Evolutionary conservation across 53 echinoderm and acorn worm species (phyloP), one percentile per base, ranked within the genome.

Genomic region (Antedon mediterranea): DNA sequence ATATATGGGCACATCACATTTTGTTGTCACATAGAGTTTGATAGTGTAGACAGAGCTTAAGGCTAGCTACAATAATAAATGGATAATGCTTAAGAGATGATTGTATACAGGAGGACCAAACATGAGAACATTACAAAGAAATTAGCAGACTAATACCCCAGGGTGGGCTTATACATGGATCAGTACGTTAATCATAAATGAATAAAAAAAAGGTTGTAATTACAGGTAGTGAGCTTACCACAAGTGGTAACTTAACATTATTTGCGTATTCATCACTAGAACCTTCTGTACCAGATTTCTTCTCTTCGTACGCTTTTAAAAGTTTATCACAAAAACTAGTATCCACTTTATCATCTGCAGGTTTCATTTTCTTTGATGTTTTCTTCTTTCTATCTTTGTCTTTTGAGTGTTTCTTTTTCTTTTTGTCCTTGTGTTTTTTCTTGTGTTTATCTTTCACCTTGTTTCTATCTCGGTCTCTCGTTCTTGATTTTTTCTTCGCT

Each of bases 341-440:
- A 26, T 57, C 57, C 9, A 57, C 23, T 18, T 57, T 57, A 18
- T 57, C 57, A 57, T 57, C 76, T 74, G n/a, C n/a, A 18, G 76
- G 28, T 76, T 76, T 34, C 26, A 34, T 33, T 33, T 89, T 79
- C 76, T 84, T 43, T 32, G 37, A 26, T 74, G 86, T 83, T 43
- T 82, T 34, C 33, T 83, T 83, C 43, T 90, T 71, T 32, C 43
- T 31, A 32, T 82, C 74, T 31, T 84, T 79, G 28, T 76, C 34
- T 73, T 79, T 43, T 6, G 76, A 72, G 37, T 57, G 14, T 43
- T 91, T 80, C 78, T 73, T 86, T 73, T 87, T 85, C 76, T 80
- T 80, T 32, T 75, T 78, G 26, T 75, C 76, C 31, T 85, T 85
- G 79, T 82, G 72, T 31, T 30, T 73, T 27, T 43, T 88, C 78